phyloP scores from a whole-genome alignment of 2,888 invertebrate species.

The Scaptomyza parva region DNA sequence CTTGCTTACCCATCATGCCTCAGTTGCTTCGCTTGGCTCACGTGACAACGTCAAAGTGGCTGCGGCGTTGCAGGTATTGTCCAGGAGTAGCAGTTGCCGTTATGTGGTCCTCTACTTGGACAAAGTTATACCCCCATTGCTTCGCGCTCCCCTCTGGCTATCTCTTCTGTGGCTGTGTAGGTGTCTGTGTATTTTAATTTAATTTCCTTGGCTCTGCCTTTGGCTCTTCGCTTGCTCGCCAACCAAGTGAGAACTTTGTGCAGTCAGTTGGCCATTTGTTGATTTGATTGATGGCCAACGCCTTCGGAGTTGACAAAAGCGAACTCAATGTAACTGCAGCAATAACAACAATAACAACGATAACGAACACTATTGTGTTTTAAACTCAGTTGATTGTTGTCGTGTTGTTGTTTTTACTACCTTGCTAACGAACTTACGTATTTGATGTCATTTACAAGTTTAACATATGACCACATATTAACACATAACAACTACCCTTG shows the following conservation, averaged over 20 bases:
- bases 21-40: slow-evolving; percentile 32
- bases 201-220: slow-evolving; percentile 60
- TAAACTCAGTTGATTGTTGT: slow-evolving; percentile 16
- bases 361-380: slow-evolving; percentile 10
- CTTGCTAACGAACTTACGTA: slow-evolving; percentile 66
- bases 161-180: slow-evolving; percentile 9
- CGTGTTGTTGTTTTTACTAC: neutral
- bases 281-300: slow-evolving; percentile 75
- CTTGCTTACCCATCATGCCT: slow-evolving; percentile 39
- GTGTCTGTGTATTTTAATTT: slow-evolving; percentile 66
- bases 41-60: slow-evolving; percentile 40
- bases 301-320: slow-evolving; percentile 48
- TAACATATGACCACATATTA: slow-evolving; percentile 36
- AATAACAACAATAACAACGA: slow-evolving; percentile 5
- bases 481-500: neutral
- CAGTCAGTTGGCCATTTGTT: slow-evolving; percentile 63
- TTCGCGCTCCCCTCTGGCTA: neutral
- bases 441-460: slow-evolving; percentile 68
- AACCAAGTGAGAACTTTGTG: slow-evolving; percentile 49
- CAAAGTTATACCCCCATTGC: slow-evolving; percentile 11
- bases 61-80: slow-evolving; percentile 47
- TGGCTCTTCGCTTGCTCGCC: slow-evolving; percentile 22
- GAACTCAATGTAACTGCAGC: slow-evolving; percentile 24
- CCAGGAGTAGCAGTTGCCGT: slow-evolving; percentile 26
- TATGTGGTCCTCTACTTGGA: slow-evolving; percentile 30